A percentile compares a stretch with the other conserved stretches of the same genome.
Evolutionary conservation across 2,888 invertebrate species (phyloP).

Genomic region (Dexiosoma caninum): DNA sequence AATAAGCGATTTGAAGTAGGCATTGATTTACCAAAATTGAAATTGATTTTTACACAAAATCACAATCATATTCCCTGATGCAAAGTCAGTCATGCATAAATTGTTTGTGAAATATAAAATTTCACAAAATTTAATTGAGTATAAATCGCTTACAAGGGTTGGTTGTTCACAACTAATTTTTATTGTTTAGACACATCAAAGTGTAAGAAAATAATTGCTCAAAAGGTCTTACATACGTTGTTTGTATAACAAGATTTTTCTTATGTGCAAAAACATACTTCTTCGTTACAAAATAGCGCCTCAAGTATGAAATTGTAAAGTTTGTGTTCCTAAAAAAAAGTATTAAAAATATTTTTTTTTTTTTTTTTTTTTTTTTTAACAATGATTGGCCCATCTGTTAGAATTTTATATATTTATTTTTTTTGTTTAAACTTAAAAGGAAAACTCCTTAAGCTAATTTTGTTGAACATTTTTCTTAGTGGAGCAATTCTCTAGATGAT

Average conservation of each 20-base stretch:
- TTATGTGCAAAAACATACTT: too few relatives aligned
- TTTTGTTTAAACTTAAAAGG: not conserved
- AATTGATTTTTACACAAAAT: constrained; percentile 20
- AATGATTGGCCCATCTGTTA: constrained; percentile 57
- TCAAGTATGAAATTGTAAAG: constrained; percentile 7
- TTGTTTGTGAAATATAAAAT: constrained; percentile 23
- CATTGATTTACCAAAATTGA: constrained; percentile 20
- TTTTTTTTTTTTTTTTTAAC: constrained; percentile 9
- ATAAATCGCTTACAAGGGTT: constrained; percentile 56
- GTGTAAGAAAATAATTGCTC: constrained; percentile 15
- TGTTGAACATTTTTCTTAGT: not conserved
- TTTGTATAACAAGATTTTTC: not conserved
- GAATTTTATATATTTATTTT: constrained; percentile 27
- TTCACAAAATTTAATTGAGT: constrained; percentile 48
- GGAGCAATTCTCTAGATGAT: constrained; percentile 43
- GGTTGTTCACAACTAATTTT: constrained; percentile 2
- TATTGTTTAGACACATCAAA: constrained; percentile 21
- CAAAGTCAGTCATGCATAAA: constrained; percentile 30
- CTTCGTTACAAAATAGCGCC: constrained; percentile 28
- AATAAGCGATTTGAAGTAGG: not conserved
- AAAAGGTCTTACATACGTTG: not conserved
- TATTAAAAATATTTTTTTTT: not conserved
- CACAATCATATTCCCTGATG: constrained; percentile 11
- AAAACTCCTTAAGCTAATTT: constrained; percentile 43
- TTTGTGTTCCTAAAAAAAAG: not conserved